phyloP scores from a whole-genome alignment of 2,797 vertebrate genomes.

The Chaetodon trifasciatus region DNA sequence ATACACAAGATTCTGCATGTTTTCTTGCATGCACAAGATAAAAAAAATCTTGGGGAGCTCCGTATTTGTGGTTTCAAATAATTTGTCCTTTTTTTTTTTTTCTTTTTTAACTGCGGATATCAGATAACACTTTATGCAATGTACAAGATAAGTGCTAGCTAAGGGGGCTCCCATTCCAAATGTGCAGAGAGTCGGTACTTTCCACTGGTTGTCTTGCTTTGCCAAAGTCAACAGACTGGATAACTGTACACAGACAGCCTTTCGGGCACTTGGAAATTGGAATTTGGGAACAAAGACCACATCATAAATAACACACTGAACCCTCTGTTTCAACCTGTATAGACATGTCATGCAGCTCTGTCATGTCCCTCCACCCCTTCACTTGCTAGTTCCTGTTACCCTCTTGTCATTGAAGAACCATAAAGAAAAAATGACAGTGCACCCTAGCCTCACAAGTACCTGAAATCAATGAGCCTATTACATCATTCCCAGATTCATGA shows the following conservation, averaged over 20 bases:
- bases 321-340: slow-evolving; percentile 21
- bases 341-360: neutral
- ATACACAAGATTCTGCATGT: neutral
- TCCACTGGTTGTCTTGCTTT: slow-evolving; percentile 42
- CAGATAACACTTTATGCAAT: slow-evolving; percentile 2
- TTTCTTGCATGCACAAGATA: neutral
- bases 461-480: neutral
- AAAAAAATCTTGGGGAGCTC: neutral
- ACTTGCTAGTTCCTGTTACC: neutral
- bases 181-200: slow-evolving; percentile 46
- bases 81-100: neutral
- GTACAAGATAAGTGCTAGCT: slow-evolving; percentile 26
- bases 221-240: slow-evolving; percentile 70
- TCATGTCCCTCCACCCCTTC: neutral
- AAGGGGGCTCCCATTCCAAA: slow-evolving; percentile 20
- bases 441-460: neutral
- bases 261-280: slow-evolving; percentile 35
- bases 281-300: slow-evolving; percentile 54
- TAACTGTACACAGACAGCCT: slow-evolving; percentile 26
- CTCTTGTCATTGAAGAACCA: neutral
- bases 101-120: neutral
- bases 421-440: neutral
- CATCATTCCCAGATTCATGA: neutral
- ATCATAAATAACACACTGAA: slow-evolving; percentile 44
- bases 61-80: neutral